Conservation (phyloP, 1,140 invertebrate species). For the Drosophila nigrodunni region DNA sequence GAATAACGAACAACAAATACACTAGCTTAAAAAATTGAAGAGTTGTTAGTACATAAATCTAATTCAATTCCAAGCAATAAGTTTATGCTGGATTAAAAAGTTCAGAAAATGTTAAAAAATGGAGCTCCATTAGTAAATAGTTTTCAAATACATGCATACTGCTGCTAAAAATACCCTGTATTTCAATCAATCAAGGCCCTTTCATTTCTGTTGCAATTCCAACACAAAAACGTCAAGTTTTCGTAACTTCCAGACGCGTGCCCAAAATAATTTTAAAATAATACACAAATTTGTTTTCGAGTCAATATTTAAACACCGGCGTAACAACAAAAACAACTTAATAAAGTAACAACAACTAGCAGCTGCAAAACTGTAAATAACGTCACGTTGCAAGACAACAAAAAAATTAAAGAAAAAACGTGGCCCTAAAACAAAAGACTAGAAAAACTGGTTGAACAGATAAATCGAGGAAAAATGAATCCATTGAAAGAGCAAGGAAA, state of each 20-base stretch:
- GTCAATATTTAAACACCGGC: constrained; percentile 49
- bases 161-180: neutral
- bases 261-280: constrained; percentile 25
- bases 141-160: too few species aligned
- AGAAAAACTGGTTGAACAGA: constrained; percentile 72
- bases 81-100: too few species aligned
- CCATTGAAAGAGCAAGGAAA: constrained; percentile 14
- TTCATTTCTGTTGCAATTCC: constrained; percentile 51
- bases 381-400: constrained; percentile 57
- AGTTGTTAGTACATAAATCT: too few species aligned
- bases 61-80: too few species aligned
- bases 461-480: constrained; percentile 37
- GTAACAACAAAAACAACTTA: constrained; percentile 33
- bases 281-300: constrained; percentile 47
- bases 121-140: too few species aligned
- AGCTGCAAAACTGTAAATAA: constrained; percentile 53
- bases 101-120: too few species aligned
- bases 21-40: neutral
- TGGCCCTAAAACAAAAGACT: constrained; percentile 58
- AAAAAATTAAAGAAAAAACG: constrained; percentile 8
- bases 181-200: constrained; percentile 24
- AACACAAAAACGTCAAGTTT: constrained; percentile 20
- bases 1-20: neutral
- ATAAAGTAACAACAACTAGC: constrained; percentile 22
- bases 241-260: constrained; percentile 32